Conservation (phyloP, 2,888 invertebrate genomes). For the Drosophila lutescens region DNA sequence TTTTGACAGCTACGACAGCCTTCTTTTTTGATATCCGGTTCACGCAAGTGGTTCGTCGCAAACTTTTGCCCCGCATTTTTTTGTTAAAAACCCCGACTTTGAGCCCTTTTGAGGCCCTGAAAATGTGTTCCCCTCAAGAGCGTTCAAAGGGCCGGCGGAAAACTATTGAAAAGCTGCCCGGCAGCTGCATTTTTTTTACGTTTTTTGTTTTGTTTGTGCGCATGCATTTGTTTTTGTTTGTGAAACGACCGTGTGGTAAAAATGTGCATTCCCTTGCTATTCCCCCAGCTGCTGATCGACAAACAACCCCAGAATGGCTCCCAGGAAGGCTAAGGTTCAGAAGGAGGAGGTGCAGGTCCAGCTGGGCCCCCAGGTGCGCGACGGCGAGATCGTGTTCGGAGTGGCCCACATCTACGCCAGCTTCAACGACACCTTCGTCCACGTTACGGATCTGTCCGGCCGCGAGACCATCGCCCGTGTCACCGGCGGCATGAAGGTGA, state of each 20-base stretch:
- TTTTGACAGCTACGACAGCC: conserved; percentile 56
- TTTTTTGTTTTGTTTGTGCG: conserved; percentile 48
- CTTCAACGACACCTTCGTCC: conserved; percentile 99
- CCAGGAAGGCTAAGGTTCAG: conserved; percentile 97
- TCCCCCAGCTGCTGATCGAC: conserved; percentile 48
- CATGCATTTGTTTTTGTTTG: conserved; percentile 23
- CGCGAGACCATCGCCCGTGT: conserved; percentile 97
- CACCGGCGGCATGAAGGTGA: conserved; percentile 99
- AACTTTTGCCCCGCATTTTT: conserved; percentile 60
- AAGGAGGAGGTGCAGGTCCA: conserved; percentile 99
- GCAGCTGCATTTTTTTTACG: conserved; percentile 46
- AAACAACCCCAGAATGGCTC: conserved; percentile 90
- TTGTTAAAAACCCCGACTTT: conserved; percentile 46
- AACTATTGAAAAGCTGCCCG: conserved; percentile 2
- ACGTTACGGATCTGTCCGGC: conserved; percentile 99
- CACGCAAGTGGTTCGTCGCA: conserved; percentile 79
- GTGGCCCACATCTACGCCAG: conserved; percentile 99
- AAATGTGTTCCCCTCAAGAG: conserved; percentile 13
- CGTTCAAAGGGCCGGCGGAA: conserved; percentile 3
- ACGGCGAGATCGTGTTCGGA: conserved; percentile 99
- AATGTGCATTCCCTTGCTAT: conserved; percentile 20
- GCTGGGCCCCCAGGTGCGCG: conserved; percentile 97
- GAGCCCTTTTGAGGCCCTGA: conserved; percentile 31
- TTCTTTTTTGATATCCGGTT: conserved; percentile 83
- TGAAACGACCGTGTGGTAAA: conserved; percentile 17